phyloP scores from a whole-genome alignment of 2,113 vertebrate genomes.

The Apeltes quadracus region DNA sequence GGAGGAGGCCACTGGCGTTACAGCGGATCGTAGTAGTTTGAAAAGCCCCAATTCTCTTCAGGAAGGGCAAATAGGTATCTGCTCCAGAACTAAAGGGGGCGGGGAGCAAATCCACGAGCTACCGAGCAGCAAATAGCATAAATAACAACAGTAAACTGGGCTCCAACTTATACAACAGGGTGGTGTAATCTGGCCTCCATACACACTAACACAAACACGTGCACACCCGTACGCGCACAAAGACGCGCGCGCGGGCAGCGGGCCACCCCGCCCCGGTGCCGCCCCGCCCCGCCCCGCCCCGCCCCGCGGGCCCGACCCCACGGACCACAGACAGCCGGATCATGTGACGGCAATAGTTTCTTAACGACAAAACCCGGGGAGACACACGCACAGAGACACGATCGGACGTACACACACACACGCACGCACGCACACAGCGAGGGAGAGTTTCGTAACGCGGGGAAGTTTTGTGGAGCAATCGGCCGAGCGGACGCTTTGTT shows the following conservation, averaged over 20 bases:
- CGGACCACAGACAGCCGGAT: constrained; percentile 54
- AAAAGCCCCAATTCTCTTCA: neutral
- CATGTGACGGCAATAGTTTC: constrained; percentile 73
- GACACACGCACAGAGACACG: neutral
- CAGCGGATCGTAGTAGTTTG: neutral
- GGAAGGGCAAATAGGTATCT: neutral
- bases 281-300: constrained; percentile 66
- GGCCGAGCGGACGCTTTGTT: constrained; percentile 47
- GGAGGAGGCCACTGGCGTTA: neutral
- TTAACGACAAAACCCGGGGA: constrained; percentile 45
- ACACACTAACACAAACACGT: constrained; percentile 9
- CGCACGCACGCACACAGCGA: neutral
- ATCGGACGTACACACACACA: neutral
- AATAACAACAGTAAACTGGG: too few relatives aligned
- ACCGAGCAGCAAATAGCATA: neutral
- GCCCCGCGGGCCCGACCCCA: constrained; percentile 59
- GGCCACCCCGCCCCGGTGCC: constrained; percentile 46
- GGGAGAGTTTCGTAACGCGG: constrained; percentile 65
- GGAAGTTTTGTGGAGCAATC: constrained; percentile 60
- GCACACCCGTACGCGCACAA: constrained; percentile 12
- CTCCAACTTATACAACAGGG: too few relatives aligned
- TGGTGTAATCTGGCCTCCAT: too few relatives aligned
- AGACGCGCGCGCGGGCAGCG: constrained; percentile 8
- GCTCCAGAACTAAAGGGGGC: neutral
- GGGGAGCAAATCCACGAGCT: neutral